phyloP scores from a whole-genome alignment of 2,113 vertebrate genomes.

The Corythoichthys haematopterus region DNA sequence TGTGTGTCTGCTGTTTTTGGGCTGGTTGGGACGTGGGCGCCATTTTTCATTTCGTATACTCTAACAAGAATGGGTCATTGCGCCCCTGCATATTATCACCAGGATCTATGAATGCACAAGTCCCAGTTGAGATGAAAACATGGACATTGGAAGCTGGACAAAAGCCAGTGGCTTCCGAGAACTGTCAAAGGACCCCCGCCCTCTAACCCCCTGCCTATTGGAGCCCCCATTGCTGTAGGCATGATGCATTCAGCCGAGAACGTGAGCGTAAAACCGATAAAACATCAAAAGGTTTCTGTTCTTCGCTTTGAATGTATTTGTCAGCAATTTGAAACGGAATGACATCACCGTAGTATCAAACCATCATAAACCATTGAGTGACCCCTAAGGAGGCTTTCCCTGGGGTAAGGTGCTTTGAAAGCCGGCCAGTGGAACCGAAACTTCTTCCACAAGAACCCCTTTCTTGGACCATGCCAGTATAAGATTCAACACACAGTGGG shows the following conservation, averaged over 20 bases:
- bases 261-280: not conserved
- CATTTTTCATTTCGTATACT: no score
- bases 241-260: conserved; percentile 2
- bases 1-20: no score
- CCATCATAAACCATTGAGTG: not conserved
- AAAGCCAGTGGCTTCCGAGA: not conserved
- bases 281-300: not conserved
- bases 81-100: no score
- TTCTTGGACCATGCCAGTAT: not conserved
- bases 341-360: not conserved
- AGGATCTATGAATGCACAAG: not conserved
- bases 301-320: not conserved
- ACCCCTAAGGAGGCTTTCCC: no score
- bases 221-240: not conserved
- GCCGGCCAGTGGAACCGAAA: not conserved
- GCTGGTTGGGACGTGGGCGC: no score
- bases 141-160: not conserved
- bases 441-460: not conserved
- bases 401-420: not conserved
- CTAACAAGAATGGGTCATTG: no score
- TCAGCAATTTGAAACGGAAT: not conserved
- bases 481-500: not conserved
- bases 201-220: no score
- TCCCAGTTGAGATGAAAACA: not conserved
- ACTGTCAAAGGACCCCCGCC: not conserved